Conservation (phyloP, 2,113 vertebrate species). For the Dipodomys ordii region DNA sequence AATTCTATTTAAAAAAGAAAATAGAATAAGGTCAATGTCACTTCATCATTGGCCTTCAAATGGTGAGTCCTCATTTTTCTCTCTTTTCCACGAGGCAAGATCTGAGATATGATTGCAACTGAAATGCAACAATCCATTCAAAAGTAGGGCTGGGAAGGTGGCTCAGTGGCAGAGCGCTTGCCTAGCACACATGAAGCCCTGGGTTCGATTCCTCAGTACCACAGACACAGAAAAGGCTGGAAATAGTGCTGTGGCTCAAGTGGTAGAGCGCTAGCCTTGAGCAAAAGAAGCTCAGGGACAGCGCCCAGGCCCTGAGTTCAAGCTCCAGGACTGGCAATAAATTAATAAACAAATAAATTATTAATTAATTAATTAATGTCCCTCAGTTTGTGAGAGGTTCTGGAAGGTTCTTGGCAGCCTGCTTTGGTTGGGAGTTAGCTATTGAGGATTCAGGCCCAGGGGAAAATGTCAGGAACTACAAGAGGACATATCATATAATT, state of each 20-base stretch:
- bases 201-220: too few relatives aligned
- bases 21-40: too few relatives aligned
- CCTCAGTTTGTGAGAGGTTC: constrained; percentile 84
- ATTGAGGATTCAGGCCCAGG: constrained; percentile 86
- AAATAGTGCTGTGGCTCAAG: too few relatives aligned
- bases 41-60: too few relatives aligned
- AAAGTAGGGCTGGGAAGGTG: constrained; percentile 69
- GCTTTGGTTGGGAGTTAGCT: constrained; percentile 87
- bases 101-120: constrained; percentile 78
- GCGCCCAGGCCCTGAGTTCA: too few relatives aligned
- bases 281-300: too few relatives aligned
- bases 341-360: too few relatives aligned
- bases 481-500: constrained; percentile 87
- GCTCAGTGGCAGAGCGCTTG: too few relatives aligned
- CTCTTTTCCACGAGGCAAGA: constrained; percentile 82
- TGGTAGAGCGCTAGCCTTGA: too few relatives aligned
- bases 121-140: constrained; percentile 85
- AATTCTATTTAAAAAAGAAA: background rate
- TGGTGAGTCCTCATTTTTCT: constrained; percentile 81
- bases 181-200: too few relatives aligned
- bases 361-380: background rate
- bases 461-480: constrained; percentile 85
- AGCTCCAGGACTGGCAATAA: too few relatives aligned
- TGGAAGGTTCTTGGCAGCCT: constrained; percentile 84
- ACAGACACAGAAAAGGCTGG: too few relatives aligned